These are phyloP conservation scores for Gnatocerus cornutus DNA, from an alignment of 2,888 invertebrate genomes.

Conservation along the genomic window DNA sequence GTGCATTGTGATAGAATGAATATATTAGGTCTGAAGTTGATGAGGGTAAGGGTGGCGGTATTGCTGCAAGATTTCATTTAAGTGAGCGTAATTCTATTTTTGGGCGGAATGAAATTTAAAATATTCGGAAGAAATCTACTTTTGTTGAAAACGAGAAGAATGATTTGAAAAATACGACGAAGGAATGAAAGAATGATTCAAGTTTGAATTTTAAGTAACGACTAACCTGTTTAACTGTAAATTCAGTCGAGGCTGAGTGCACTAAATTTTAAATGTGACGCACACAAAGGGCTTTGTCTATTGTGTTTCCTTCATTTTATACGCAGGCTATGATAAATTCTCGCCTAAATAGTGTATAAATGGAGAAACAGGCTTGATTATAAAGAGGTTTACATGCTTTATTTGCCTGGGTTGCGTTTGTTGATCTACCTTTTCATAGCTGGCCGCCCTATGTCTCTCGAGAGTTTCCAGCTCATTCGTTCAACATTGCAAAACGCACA, in stretches of 20 bases:
- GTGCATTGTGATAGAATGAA: conserved; percentile 39
- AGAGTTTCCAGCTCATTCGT: conserved; percentile 49
- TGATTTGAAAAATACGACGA: conserved; percentile 37
- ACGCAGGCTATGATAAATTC: conserved; percentile 57
- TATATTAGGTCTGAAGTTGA: conserved; percentile 43
- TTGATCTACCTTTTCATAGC: conserved; percentile 56
- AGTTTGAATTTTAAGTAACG: conserved; percentile 48
- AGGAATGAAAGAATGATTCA: conserved; percentile 32
- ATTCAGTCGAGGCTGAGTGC: conserved; percentile 42
- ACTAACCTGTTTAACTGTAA: conserved; percentile 48
- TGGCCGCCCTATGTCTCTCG: conserved; percentile 49
- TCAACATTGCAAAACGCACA: conserved; percentile 47
- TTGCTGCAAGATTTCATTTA: conserved; percentile 43
- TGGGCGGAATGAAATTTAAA: conserved; percentile 42
- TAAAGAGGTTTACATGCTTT: conserved; percentile 56
- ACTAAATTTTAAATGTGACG: conserved; percentile 61
- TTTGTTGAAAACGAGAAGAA: conserved; percentile 38
- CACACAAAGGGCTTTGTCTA: conserved; percentile 59
- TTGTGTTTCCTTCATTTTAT: conserved; percentile 61
- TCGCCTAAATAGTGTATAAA: conserved; percentile 58
- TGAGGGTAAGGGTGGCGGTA: conserved; percentile 36
- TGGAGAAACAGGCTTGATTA: conserved; percentile 57
- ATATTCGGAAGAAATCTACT: conserved; percentile 42
- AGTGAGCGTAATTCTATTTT: conserved; percentile 42
- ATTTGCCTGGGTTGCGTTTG: conserved; percentile 56